Percentiles rank a stretch among this genome's conserved stretches.
Evolutionary conservation across 2,888 invertebrate genomes (phyloP).

Genomic region (Bugulina stolonifera): DNA sequence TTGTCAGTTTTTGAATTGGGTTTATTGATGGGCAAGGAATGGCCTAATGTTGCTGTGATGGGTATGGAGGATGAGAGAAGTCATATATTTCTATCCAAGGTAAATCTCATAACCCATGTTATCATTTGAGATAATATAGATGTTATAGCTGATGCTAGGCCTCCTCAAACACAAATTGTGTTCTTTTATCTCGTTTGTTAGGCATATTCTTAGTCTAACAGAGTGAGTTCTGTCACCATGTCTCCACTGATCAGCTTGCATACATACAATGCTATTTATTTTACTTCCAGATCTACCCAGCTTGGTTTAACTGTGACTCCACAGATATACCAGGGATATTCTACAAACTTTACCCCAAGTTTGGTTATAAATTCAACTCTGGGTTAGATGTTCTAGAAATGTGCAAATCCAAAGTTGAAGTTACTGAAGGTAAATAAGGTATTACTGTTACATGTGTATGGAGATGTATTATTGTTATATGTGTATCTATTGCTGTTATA

Average conservation of each 20-base stretch:
- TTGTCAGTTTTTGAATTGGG: conserved; percentile 2
- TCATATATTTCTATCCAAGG: not conserved
- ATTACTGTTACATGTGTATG: too few species aligned
- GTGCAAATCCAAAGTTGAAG: not conserved
- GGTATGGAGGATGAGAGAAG: conserved; percentile 1
- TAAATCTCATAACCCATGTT: too few species aligned
- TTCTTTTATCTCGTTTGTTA: too few species aligned
- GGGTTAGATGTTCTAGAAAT: not conserved
- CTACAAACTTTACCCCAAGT: conserved; percentile 5
- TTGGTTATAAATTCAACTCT: not conserved
- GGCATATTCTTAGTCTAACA: too few species aligned
- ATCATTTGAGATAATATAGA: too few species aligned
- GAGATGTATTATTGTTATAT: too few species aligned
- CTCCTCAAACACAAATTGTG: too few species aligned
- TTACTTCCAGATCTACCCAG: conserved; percentile 1
- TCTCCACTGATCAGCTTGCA: too few species aligned
- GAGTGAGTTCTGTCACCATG: too few species aligned
- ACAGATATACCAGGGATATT: not conserved
- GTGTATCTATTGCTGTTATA: too few species aligned
- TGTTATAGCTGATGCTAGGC: too few species aligned
- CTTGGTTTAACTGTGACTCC: conserved; percentile 8
- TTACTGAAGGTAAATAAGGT: not conserved
- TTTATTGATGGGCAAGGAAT: not conserved
- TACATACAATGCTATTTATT: too few species aligned
- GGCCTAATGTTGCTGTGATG: conserved; percentile 16